Conservation (phyloP, 2,113 vertebrate species). For the Pagrus major region DNA sequence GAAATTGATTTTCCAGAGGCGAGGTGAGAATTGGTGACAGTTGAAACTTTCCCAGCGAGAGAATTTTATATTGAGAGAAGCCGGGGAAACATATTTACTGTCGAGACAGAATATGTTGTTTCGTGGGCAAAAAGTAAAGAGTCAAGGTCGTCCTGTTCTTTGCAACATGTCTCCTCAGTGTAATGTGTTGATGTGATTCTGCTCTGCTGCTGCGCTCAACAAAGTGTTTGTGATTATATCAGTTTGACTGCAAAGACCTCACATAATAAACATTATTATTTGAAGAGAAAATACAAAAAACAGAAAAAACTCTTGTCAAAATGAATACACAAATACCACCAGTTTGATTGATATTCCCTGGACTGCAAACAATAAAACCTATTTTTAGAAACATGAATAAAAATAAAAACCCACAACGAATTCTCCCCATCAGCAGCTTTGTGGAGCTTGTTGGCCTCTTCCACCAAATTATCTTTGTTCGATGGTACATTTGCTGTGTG, state of each 20-base stretch:
- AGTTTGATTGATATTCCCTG: too few relatives aligned
- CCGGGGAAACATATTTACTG: background rate
- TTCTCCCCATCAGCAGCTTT: background rate
- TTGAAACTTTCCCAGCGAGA: conserved; percentile 13
- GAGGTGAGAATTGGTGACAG: conserved; percentile 5
- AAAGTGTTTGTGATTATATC: background rate
- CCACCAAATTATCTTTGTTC: too few relatives aligned
- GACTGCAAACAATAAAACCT: too few relatives aligned
- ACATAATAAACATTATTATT: background rate
- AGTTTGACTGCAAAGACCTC: background rate
- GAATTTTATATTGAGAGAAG: conserved; percentile 20
- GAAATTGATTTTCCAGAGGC: conserved; percentile 48
- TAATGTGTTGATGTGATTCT: background rate
- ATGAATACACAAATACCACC: too few relatives aligned
- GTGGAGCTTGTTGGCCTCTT: background rate
- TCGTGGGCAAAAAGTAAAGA: background rate
- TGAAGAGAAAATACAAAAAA: too few relatives aligned
- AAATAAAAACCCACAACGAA: background rate
- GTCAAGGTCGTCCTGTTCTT: background rate
- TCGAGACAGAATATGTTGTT: background rate
- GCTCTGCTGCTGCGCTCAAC: background rate
- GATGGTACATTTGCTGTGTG: too few relatives aligned
- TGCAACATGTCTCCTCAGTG: background rate
- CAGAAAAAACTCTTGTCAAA: too few relatives aligned
- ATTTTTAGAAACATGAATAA: too few relatives aligned